Base-by-base conservation (phyloP, 2,888 invertebrate species). In the Polia nebulosa region DNA sequence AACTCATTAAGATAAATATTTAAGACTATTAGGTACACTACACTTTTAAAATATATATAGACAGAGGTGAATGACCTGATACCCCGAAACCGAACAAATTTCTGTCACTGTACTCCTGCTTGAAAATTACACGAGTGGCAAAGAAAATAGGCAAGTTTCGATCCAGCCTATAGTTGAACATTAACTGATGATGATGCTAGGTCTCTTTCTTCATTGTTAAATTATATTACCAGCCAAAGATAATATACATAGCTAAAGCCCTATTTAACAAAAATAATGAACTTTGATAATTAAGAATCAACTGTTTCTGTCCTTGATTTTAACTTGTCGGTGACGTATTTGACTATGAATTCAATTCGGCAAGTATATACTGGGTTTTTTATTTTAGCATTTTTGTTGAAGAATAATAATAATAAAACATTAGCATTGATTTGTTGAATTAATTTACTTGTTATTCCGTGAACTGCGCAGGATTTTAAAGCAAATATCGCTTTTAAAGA, bases 401-500 rank as follows among this genome's bases (percentile, higher is more conserved):
- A 45, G 29, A 62, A 39, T 52, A 9, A 44, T 32, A 9, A 44
- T n/a, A 44, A 53, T 52, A 45, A 39, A 62, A 62, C 17, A 32
- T 61, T 44, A 52, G 20, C 51, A 17, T 32, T 32, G 20, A 62
- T 73, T 51, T 65, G 61, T 47, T 36, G n/a, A 69, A 62, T 36
- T 53, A 63, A 63, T 63, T 47, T 15, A 27, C 22, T 32, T 25
- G 34, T 36, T 29, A 51, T 66, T 44, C 66, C 29, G 47, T 15
- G 36, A 56, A 57, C 76, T 75, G 27, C 71, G 56, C 22, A 56
- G 76, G 44, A 44, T 56, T 66, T 8, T 44, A 22, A 65, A 65
- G 7, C 62, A 45, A 60, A 69, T 52, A 52, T 36, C n/a, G 13
- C 17, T 41, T 29, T 11, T 34, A 25, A 0, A 36, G 0, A 36